These are phyloP conservation scores for Palythoa caribaeorum DNA, from an alignment of 92 coral and sea anemone species.

Conservation along the genomic window DNA sequence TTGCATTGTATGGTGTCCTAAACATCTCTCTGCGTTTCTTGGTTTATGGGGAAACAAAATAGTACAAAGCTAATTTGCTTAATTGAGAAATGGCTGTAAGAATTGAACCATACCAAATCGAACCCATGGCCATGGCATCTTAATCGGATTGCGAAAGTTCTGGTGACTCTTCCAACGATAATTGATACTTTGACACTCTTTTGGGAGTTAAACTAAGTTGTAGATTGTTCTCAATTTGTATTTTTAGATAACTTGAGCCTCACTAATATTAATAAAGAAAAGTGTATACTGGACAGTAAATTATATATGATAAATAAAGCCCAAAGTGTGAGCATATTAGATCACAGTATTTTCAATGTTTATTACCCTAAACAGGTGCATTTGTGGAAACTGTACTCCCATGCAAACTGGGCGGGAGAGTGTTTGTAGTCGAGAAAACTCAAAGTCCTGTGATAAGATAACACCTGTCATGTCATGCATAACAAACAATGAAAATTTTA, in stretches of 20 bases:
- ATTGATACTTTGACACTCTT: background rate
- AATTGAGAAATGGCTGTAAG: no score
- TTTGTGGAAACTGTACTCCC: conserved; percentile 58
- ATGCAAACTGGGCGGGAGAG: conserved; percentile 61
- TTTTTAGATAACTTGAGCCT: background rate
- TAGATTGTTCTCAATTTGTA: background rate
- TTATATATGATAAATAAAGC: background rate
- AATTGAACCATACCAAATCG: no score
- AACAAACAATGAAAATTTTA: conserved; percentile 45
- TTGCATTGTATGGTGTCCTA: no score
- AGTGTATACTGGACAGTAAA: background rate
- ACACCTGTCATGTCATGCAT: conserved; percentile 46
- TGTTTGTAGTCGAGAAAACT: conserved; percentile 51
- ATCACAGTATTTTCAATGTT: background rate
- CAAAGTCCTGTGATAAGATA: conserved; percentile 38
- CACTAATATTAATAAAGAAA: background rate
- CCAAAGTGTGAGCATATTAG: conserved; percentile 9
- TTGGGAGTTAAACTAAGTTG: no score
- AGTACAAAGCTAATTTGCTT: no score
- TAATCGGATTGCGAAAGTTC: background rate
- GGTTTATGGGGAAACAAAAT: no score
- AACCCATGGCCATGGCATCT: no score
- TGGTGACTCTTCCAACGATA: background rate
- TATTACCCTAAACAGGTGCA: conserved; percentile 51
- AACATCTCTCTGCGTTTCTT: no score